Evolutionary conservation across 2,113 vertebrate species (phyloP).

Genomic region (Dromaius novaehollandiae): DNA sequence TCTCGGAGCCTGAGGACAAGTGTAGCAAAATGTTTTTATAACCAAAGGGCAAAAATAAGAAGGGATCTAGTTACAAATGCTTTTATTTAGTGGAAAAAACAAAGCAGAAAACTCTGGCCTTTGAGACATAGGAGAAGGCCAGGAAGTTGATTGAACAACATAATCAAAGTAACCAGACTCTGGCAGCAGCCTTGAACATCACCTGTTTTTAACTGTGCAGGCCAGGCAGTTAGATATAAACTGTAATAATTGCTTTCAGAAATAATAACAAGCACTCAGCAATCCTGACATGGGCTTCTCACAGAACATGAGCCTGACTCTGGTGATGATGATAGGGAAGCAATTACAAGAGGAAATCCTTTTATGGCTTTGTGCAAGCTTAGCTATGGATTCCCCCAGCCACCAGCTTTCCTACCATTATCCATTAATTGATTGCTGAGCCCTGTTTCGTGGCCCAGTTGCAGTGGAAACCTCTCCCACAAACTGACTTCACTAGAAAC

Average conservation of each 20-base stretch:
- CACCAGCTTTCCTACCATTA: background rate
- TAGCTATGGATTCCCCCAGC: background rate
- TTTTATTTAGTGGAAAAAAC: background rate
- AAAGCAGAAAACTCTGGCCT: conserved; percentile 15
- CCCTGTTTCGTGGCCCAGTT: background rate
- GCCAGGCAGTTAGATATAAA: background rate
- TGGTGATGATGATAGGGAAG: background rate
- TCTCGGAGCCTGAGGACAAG: background rate
- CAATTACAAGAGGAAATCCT: conserved; percentile 1
- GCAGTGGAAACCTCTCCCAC: background rate
- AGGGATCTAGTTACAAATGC: background rate
- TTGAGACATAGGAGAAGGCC: background rate
- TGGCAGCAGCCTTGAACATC: conserved; percentile 34
- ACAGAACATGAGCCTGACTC: background rate
- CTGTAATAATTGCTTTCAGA: conserved; percentile 18
- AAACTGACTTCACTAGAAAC: background rate
- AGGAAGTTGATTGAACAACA: background rate
- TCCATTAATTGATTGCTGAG: background rate
- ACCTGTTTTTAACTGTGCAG: conserved; percentile 14
- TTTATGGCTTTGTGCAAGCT: background rate
- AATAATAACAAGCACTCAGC: background rate
- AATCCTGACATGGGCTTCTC: background rate
- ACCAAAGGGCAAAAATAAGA: background rate
- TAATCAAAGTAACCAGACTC: conserved; percentile 1
- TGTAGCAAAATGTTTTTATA: background rate